phyloP scores from a whole-genome alignment of 2,888 invertebrate species.

The Synanthedon myopaeformis region DNA sequence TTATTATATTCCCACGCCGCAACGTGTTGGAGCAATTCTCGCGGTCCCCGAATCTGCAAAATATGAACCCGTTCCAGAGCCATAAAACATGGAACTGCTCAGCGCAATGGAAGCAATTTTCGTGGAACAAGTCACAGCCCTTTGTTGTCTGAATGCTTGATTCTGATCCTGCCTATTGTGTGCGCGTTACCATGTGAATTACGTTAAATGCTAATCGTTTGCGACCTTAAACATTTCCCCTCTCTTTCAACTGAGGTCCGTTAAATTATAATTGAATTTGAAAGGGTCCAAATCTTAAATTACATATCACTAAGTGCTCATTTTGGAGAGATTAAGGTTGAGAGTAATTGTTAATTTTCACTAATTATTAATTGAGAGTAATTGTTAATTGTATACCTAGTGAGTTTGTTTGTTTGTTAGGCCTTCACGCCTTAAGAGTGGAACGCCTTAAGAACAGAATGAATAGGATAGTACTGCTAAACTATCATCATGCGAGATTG shows the following conservation, averaged over 20 bases:
- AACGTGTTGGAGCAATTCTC: conserved; percentile 10
- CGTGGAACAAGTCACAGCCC: conserved; percentile 16
- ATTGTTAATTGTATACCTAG: no score
- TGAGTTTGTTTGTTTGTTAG: no score
- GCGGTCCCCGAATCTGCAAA: conserved; percentile 26
- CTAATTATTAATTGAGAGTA: no score
- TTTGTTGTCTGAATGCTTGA: conserved; percentile 30
- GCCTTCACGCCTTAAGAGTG: no score
- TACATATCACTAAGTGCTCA: not conserved
- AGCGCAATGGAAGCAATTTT: conserved; percentile 32
- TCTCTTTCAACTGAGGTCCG: not conserved
- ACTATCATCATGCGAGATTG: no score
- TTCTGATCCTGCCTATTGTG: conserved; percentile 25
- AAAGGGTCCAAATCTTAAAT: not conserved
- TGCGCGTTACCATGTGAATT: conserved; percentile 11
- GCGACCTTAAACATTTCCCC: conserved; percentile 1
- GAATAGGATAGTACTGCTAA: no score
- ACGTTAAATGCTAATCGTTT: conserved; percentile 16
- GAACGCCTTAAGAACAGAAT: no score
- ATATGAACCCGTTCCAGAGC: conserved; percentile 26
- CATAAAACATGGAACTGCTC: conserved; percentile 29
- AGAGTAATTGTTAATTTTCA: no score
- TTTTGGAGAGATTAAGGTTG: no score
- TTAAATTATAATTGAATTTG: not conserved
- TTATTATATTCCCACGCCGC: conserved; percentile 19